A percentile compares a stretch with the other conserved stretches of the same genome.
phyloP scores from a whole-genome alignment of 2,888 invertebrate species.

The Scaptomyza polygonia region DNA sequence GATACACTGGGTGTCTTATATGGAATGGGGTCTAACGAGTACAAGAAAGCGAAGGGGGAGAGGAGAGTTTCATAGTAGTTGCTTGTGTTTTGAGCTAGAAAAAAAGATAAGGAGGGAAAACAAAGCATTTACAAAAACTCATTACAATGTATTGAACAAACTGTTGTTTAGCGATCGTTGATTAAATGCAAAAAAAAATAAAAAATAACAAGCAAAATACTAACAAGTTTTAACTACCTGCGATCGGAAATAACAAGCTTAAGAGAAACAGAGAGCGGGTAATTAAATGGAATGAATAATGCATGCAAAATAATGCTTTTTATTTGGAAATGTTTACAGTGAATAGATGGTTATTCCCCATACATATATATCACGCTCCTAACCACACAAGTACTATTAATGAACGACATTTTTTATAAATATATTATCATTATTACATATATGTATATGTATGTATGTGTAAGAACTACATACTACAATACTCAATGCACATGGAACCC shows the following conservation, averaged over 20 bases:
- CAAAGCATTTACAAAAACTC: too few relatives aligned
- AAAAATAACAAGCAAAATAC: background rate
- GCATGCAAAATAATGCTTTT: background rate
- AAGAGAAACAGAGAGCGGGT: background rate
- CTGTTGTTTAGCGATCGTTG: constrained; percentile 25
- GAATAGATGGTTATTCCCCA: constrained; percentile 1
- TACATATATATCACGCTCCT: constrained; percentile 1
- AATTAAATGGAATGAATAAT: background rate
- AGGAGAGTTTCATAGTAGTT: too few relatives aligned
- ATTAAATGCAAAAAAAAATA: too few relatives aligned
- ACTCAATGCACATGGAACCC: background rate
- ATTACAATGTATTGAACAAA: constrained; percentile 33
- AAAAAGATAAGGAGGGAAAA: background rate
- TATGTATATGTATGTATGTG: background rate
- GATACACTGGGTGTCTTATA: constrained; percentile 4
- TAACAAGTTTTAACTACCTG: constrained; percentile 20
- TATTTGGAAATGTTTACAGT: background rate
- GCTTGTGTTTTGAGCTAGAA: constrained; percentile 3
- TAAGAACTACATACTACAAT: background rate
- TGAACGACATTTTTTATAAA: constrained; percentile 18
- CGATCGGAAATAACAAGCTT: constrained; percentile 11
- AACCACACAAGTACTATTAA: background rate
- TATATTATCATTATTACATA: constrained; percentile 1
- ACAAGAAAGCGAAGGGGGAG: background rate
- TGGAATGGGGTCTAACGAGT: background rate